These are phyloP conservation scores for fruit fly (Drosophila melanogaster) DNA, from an alignment of 1,140 invertebrate genomes.

Conservation along the genomic window Release_6_plus_ISO1_MT NT_033777.3:28585501-28586000, in stretches of 20 bases:
- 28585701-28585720: conserved; percentile 82
- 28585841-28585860: conserved; percentile 2
- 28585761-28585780: conserved; percentile 12
- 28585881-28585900: conserved; percentile 30
- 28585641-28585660: not conserved
- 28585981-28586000: conserved; percentile 34
- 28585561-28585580: conserved; percentile 54
- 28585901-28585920: not conserved
- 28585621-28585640: not conserved
- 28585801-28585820: conserved; percentile 12
- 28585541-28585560: conserved; percentile 61
- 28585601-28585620: conserved; percentile 2
- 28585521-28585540: conserved; percentile 65
- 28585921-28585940: conserved; percentile 28
- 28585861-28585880: conserved; percentile 66
- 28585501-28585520: conserved; percentile 70
- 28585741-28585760: conserved; percentile 70
- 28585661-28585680: conserved; percentile 1
- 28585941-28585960: conserved; percentile 70
- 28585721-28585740: conserved; percentile 83
- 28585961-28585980: conserved; percentile 34
- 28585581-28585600: conserved; percentile 55
- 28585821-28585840: conserved; percentile 25
- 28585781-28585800: conserved; percentile 1
- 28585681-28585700: conserved; percentile 68